Base-by-base conservation (phyloP, 2,113 vertebrate genomes). In the Thunnus maccoyii region DNA sequence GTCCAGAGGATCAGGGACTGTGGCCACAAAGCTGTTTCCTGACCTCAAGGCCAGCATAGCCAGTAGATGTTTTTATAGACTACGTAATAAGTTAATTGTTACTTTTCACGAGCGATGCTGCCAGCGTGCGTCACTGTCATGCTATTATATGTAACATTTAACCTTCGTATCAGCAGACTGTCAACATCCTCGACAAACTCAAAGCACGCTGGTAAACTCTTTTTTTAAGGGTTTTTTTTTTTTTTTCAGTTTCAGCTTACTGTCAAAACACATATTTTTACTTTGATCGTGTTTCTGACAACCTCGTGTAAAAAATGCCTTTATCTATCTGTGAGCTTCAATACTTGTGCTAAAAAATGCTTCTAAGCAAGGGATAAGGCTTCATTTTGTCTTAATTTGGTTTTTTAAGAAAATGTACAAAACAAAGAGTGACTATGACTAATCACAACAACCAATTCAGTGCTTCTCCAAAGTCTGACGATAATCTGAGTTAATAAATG, bases 221-320 rank as follows among this genome's bases (percentile, higher is more conserved):
- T 56, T 70, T n/a, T 77, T 41, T 30, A 9, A 62, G 15, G 69
- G 22, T 78, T 27, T 16, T 57, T 14, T 74, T 65, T 30, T 66
- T 41, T 65, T 76, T 83, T 61, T 56, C 25, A 15, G 5, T 64
- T 72, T 80, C 25, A 71, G 62, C 70, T 41, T 44, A 51, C 83
- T 86, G 75, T 88, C 86, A 76, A 77, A 87, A 84, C 87, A 73
- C 69, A 32, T 25, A 50, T 71, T 83, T 62, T n/a, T 41, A 72
- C 86, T 90, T 87, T 90, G 60, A 86, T 87, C 60, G 6, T 36
- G 72, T 58, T 41, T 20, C 57, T 88, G 86, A 91, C 86, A 72
- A 54, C 22, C 41, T 86, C 44, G 1, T 78, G 80, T 47, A 44
- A 16, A 87, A 75, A 77, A 41, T n/a, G 22, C 57, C 74, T 85